Evolutionary conservation across 1,140 invertebrate species (phyloP).

Genomic region (Tetramorium parvispinum): DNA sequence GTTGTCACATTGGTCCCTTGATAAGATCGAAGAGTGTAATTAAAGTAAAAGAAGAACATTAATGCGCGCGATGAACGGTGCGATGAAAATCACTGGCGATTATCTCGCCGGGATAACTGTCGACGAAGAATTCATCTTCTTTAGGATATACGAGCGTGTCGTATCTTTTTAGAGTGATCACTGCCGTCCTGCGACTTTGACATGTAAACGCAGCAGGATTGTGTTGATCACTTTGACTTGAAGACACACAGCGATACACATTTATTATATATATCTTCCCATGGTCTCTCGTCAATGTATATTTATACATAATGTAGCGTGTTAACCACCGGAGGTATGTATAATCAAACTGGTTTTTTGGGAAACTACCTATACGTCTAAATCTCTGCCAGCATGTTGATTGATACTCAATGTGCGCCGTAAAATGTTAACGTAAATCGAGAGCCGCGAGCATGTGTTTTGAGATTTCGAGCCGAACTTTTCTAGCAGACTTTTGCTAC

Average conservation of each 20-base stretch:
- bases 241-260: not conserved
- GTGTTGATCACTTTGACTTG: not conserved
- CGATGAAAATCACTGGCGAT: constrained; percentile 9
- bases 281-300: constrained; percentile 13
- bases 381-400: constrained; percentile 44
- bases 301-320: constrained; percentile 34
- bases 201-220: not conserved
- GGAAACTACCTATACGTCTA: constrained; percentile 7
- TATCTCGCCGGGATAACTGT: not conserved
- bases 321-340: constrained; percentile 22
- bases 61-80: not conserved
- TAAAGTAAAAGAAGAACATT: not conserved
- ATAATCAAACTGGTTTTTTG: constrained; percentile 29
- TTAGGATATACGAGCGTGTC: constrained; percentile 3
- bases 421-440: constrained; percentile 31
- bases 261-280: constrained; percentile 42
- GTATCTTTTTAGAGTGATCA: not conserved
- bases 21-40: not conserved
- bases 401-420: constrained; percentile 12
- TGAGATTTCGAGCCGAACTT: constrained; percentile 26
- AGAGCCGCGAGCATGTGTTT: not conserved
- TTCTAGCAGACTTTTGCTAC: constrained; percentile 36
- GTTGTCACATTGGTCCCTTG: not conserved
- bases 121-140: not conserved
- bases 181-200: not conserved